phyloP scores from a whole-genome alignment of 2,113 vertebrate species.

The Myotis davidii region DNA sequence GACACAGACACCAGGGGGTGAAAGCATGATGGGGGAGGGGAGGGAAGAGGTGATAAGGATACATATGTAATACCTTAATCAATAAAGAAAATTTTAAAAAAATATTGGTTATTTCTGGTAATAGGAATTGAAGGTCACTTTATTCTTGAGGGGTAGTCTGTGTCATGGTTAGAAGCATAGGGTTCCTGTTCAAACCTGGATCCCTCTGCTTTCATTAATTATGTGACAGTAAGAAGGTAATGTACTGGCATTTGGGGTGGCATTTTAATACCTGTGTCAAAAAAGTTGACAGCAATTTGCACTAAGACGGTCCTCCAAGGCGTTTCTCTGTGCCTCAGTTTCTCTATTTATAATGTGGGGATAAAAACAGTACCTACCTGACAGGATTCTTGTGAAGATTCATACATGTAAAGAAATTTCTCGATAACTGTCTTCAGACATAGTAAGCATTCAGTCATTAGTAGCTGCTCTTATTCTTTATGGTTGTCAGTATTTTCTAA shows the following conservation, averaged over 20 bases:
- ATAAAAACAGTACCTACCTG: background rate
- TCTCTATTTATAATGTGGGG: background rate
- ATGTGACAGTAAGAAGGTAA: background rate
- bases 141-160: background rate
- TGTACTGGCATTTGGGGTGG: conserved; percentile 71
- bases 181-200: background rate
- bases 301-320: conserved; percentile 82
- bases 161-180: background rate
- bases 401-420: background rate
- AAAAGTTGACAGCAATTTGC: conserved; percentile 85
- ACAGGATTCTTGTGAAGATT: background rate
- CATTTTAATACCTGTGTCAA: conserved; percentile 89
- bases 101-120: background rate
- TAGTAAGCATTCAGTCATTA: background rate
- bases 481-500: background rate
- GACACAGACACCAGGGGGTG: no score
- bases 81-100: no score
- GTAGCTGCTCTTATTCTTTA: background rate
- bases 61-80: no score
- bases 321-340: background rate
- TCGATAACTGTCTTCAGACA: background rate
- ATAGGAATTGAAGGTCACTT: background rate
- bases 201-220: background rate
- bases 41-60: no score
- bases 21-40: no score